Conservation (phyloP, 2,888 invertebrate species). For the Malacosoma neustria region DNA sequence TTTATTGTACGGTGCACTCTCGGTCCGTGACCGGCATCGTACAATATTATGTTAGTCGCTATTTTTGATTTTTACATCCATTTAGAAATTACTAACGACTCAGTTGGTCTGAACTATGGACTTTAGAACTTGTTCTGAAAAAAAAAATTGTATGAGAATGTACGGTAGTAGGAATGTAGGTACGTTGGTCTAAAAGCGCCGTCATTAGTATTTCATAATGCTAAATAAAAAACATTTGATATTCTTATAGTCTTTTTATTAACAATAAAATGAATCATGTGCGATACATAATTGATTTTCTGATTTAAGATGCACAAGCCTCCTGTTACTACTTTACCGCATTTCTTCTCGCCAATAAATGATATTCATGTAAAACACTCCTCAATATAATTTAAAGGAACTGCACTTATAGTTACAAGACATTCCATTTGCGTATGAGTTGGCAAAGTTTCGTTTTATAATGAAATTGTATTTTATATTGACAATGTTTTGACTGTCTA, state of each 20-base stretch:
- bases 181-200: too few species aligned
- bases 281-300: constrained; percentile 66
- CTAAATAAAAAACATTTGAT: constrained; percentile 26
- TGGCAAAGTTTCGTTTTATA: constrained; percentile 3
- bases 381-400: constrained; percentile 32
- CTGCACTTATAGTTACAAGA: constrained; percentile 38
- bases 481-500: too few species aligned
- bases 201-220: too few species aligned
- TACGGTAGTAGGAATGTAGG: too few species aligned
- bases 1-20: too few species aligned
- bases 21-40: too few species aligned
- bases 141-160: too few species aligned
- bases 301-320: constrained; percentile 61
- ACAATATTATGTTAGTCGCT: too few species aligned
- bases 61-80: too few species aligned
- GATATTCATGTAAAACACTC: constrained; percentile 12
- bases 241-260: constrained; percentile 70
- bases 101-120: too few species aligned
- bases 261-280: constrained; percentile 72
- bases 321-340: constrained; percentile 33
- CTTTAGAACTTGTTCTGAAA: too few species aligned
- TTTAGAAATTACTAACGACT: too few species aligned
- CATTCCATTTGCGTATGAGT: constrained; percentile 20
- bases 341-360: constrained; percentile 24
- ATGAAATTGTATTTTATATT: not conserved